Evolutionary conservation across 2,113 vertebrate genomes (phyloP).

Genomic region (Psilopsiagon aurifrons): DNA sequence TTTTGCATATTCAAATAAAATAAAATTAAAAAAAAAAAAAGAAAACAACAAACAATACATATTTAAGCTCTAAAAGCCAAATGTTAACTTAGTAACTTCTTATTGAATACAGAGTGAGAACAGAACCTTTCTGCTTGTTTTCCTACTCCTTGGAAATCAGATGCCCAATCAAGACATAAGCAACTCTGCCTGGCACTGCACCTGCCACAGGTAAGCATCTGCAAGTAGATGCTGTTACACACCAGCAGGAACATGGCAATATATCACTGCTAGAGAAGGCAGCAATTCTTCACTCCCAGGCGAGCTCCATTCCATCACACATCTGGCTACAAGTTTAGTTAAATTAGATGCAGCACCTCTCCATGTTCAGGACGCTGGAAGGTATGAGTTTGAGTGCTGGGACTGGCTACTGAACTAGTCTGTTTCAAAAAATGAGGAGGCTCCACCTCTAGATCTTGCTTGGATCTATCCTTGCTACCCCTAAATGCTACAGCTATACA

Average conservation of each 20-base stretch:
- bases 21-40: too few relatives aligned
- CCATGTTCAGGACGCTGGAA: neutral
- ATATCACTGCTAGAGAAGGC: neutral
- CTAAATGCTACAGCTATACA: neutral
- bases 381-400: neutral
- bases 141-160: neutral
- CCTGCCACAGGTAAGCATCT: neutral
- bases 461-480: neutral
- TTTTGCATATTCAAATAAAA: neutral
- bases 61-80: neutral
- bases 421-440: neutral
- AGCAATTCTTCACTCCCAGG: neutral
- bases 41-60: rapidly evolving
- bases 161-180: neutral
- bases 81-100: neutral
- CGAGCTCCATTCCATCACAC: neutral
- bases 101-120: neutral
- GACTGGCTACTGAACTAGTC: neutral
- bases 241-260: neutral
- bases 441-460: neutral
- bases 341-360: neutral
- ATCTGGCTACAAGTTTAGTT: neutral
- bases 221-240: neutral
- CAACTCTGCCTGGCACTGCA: neutral
- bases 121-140: neutral